Base-by-base conservation (phyloP, 1,140 invertebrate genomes). In the Zaprionus lachaisei region DNA sequence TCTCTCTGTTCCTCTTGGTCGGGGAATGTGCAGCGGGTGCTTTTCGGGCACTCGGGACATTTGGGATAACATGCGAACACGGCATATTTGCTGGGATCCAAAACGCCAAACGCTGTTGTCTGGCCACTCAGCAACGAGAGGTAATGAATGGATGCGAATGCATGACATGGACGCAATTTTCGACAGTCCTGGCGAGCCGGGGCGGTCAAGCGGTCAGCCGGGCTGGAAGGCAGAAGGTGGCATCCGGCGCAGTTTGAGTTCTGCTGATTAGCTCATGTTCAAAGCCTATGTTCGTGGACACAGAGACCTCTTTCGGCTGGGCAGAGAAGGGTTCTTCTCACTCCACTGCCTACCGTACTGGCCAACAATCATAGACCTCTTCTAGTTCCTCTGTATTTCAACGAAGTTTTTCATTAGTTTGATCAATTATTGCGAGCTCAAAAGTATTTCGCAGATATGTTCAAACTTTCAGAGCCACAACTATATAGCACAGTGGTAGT, bases 131-230 rank as follows among this genome's bases (percentile, higher is more conserved):
- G 79, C 83, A 81, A 82, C 79, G 76, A 79, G 54, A 69, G 83
- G 83, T 85, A 85, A 85, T 85, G 83, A 85, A 85, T 85, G 83
- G 82, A 84, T 84, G 82, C 82, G 83, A 81, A 83, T 87, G 83
- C 83, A 87, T 89, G 83, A 87, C 83, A 87, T 87, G 83, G 84
- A 89, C 82, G 84, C 83, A 87, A 87, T 87, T 87, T 87, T 89
- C 80, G 83, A 75, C 84, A 83, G 83, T 49, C 62, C 57, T 41
- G 24, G 26, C 20, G 12, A 2, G 34, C 14, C 9, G 38, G 62
- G 63, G 17, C 41, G 20, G 64, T 9, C 20, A 31, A 28, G 31
- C n/a, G 62, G 63, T 24, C 34, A n/a, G 64, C 7, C 20, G 41
- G 37, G 24, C n/a, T 22, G 26, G 12, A 37, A 11, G 44, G 49